A percentile compares a stretch with the other conserved stretches of the same genome.
Conservation (phyloP, 2,797 vertebrate species). For the Taenioides sp. region DNA sequence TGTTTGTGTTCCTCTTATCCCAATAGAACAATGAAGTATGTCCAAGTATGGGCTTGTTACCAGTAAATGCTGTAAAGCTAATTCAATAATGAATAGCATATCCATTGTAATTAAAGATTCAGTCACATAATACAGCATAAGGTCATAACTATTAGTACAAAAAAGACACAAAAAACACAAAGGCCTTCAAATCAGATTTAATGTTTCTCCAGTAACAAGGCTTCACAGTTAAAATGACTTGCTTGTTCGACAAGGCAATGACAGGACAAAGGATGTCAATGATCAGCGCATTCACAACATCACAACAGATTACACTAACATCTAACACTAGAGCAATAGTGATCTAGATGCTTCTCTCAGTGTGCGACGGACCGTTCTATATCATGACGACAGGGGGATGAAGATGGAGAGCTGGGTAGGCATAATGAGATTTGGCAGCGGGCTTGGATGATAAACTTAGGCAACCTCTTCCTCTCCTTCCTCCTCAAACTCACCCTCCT, state of each 20-base stretch:
- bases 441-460: conserved; percentile 52
- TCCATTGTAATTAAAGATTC: not conserved
- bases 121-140: not conserved
- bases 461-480: conserved; percentile 88
- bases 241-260: conserved; percentile 45
- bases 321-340: conserved; percentile 47
- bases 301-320: conserved; percentile 52
- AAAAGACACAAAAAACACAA: conserved; percentile 30
- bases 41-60: not conserved
- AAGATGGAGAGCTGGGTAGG: not conserved
- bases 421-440: conserved; percentile 24
- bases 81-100: not conserved
- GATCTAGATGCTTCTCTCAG: conserved; percentile 31
- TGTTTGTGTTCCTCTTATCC: too few species aligned
- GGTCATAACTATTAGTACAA: not conserved
- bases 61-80: not conserved
- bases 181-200: conserved; percentile 64
- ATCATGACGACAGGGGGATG: conserved; percentile 15
- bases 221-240: conserved; percentile 67
- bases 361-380: conserved; percentile 20
- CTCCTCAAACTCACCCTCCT: conserved; percentile 85
- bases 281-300: conserved; percentile 63
- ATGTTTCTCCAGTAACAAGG: conserved; percentile 54
- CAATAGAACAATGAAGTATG: too few species aligned
- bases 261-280: conserved; percentile 30